Evolutionary conservation across 2,888 invertebrate genomes (phyloP), one percentile per base, ranked within the genome.

Genomic region (Cactoblastis cactorum): DNA sequence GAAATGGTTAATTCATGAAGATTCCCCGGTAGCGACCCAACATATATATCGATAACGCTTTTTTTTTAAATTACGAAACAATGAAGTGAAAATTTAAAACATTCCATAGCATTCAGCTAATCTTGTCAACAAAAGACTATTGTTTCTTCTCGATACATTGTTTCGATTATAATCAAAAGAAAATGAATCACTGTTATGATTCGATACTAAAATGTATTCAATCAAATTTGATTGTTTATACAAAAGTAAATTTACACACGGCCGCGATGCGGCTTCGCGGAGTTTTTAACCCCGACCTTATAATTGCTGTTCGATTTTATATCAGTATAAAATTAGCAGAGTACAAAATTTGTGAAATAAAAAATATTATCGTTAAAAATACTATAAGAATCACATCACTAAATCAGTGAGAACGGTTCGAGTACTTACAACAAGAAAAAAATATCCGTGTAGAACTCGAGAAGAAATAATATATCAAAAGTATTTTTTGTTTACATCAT

Each of bases 141-240:
- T 89, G 88, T 89, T 78, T 80, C 73, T 72, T 76, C 76, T 62
- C 63, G 72, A 78, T 69, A 86, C 87, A 89, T 87, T 88, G 89
- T 89, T 82, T 85, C 81, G 71, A 71, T 81, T 81, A 83, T 80
- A 76, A 83, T 79, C 77, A 71, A 76, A 78, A 80, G 71, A 76
- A 78, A 80, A 80, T 89, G 88, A 89, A 82, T 87, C 87, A 87
- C 75, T 83, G 84, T 88, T 88, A 80, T 87, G 83, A 83, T 84
- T 84, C 71, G 69, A 72, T 73, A 74, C 74, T 79, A 82, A 85
- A 85, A 80, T 85, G 79, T 87, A 80, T 86, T 82, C 77, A 81
- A 76, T 83, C 74, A 73, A 74, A 74, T 84, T 85, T 77, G 80
- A 80, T 83, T 86, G 85, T 85, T 85, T 85, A 75, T 78, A 71